phyloP scores from a whole-genome alignment of 2,888 invertebrate species.

The Idaea biselata region DNA sequence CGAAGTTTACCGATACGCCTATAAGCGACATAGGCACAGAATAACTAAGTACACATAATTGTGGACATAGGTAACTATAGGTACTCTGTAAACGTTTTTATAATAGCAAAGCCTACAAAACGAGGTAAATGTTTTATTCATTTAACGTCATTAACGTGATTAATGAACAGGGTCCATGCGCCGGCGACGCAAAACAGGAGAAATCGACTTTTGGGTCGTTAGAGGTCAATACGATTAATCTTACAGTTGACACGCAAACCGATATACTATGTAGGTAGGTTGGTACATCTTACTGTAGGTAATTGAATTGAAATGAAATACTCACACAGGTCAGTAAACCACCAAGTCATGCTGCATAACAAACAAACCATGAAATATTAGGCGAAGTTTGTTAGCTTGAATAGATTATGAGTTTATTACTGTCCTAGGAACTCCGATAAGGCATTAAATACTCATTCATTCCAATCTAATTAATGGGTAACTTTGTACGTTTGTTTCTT shows the following conservation, averaged over 20 bases:
- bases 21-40: constrained; percentile 15
- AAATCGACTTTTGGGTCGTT: constrained; percentile 41
- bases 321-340: constrained; percentile 33
- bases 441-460: constrained; percentile 24
- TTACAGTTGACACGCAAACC: constrained; percentile 45
- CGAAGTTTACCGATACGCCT: not conserved
- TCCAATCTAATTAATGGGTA: constrained; percentile 10
- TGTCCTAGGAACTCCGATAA: constrained; percentile 12
- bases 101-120: constrained; percentile 23
- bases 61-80: too few species aligned
- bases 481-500: not conserved
- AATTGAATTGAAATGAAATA: constrained; percentile 30
- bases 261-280: constrained; percentile 11
- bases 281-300: constrained; percentile 11
- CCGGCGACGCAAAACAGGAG: constrained; percentile 41
- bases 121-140: constrained; percentile 37
- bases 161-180: constrained; percentile 37
- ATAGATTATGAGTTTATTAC: constrained; percentile 19
- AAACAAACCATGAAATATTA: constrained; percentile 29
- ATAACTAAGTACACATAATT: constrained; percentile 17
- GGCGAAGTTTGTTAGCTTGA: constrained; percentile 25
- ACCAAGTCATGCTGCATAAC: constrained; percentile 30
- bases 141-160: constrained; percentile 46
- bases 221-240: constrained; percentile 48
- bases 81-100: constrained; percentile 30